Conservation (phyloP, 2,888 invertebrate species). For the Mesoligia furuncula region DNA sequence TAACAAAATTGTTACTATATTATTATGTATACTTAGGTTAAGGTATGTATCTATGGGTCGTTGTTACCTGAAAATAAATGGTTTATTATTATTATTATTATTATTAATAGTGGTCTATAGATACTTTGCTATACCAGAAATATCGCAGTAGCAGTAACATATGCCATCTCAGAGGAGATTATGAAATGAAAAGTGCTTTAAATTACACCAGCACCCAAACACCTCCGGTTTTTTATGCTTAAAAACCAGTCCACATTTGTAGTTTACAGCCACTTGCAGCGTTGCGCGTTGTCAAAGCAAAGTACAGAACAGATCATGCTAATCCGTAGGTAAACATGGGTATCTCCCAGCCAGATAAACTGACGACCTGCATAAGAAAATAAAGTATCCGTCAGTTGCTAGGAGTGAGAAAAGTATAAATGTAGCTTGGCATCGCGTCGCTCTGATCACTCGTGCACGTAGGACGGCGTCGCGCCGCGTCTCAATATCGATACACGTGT, state of each 20-base stretch:
- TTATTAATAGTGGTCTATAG: too few relatives aligned
- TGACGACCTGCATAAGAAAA: not conserved
- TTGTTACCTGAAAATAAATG: too few relatives aligned
- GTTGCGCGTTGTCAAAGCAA: not conserved
- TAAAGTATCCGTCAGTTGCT: not conserved
- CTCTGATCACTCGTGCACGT: not conserved
- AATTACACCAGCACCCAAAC: not conserved
- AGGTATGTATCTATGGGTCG: too few relatives aligned
- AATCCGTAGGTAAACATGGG: not conserved
- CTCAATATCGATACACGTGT: slow-evolving; percentile 35
- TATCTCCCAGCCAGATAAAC: not conserved
- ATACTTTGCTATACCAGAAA: too few relatives aligned
- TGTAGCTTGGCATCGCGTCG: not conserved
- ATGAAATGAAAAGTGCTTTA: not conserved
- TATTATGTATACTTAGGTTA: too few relatives aligned
- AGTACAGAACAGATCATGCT: not conserved
- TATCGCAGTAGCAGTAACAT: not conserved
- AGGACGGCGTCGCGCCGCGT: not conserved
- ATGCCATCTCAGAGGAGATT: not conserved
- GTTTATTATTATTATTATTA: too few relatives aligned
- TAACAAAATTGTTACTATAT: too few relatives aligned
- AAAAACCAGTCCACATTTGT: not conserved
- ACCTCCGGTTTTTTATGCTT: not conserved
- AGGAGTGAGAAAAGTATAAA: not conserved
- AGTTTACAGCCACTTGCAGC: too few relatives aligned